Evolutionary conservation across 92 coral and sea anemone genomes (phyloP).

Genomic region (Ricordea florida): DNA sequence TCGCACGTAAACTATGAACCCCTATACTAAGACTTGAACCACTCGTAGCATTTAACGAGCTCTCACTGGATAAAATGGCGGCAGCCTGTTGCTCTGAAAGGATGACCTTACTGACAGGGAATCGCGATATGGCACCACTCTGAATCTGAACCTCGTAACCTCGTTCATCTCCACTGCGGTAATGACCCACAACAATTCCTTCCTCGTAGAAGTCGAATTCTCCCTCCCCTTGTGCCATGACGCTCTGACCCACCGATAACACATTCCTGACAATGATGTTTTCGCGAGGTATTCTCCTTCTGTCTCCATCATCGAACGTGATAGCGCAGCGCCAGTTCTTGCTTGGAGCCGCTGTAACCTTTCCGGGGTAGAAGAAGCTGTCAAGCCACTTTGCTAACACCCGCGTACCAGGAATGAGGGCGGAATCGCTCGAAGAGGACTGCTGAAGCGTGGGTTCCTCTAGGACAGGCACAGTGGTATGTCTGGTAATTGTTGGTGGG

Average conservation of each 20-base stretch:
- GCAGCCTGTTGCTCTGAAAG: conserved; percentile 77
- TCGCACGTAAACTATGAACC: background rate
- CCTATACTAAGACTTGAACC: conserved; percentile 44
- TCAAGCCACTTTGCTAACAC: conserved; percentile 95
- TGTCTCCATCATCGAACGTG: conserved; percentile 91
- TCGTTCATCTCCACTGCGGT: conserved; percentile 45
- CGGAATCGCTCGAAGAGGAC: conserved; percentile 11
- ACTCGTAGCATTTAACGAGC: conserved; percentile 32
- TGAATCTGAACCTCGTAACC: conserved; percentile 81
- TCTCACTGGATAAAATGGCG: conserved; percentile 56
- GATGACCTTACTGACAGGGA: conserved; percentile 67
- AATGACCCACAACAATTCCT: conserved; percentile 83
- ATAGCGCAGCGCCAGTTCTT: conserved; percentile 60
- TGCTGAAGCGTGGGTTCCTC: conserved; percentile 17
- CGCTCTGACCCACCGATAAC: conserved; percentile 77
- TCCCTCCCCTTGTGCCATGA: conserved; percentile 74
- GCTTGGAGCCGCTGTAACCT: conserved; percentile 49
- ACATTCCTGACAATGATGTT: conserved; percentile 70
- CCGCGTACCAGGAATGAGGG: conserved; percentile 64
- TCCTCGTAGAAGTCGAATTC: conserved; percentile 72
- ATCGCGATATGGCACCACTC: conserved; percentile 53
- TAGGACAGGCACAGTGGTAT: conserved; percentile 18
- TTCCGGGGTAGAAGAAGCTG: conserved; percentile 85
- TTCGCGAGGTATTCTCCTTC: conserved; percentile 61
- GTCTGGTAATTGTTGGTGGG: conserved; percentile 26